Percentiles rank a stretch among this genome's conserved stretches.
Conservation (phyloP, 1,140 invertebrate genomes). For the Brachionus sp. region DNA sequence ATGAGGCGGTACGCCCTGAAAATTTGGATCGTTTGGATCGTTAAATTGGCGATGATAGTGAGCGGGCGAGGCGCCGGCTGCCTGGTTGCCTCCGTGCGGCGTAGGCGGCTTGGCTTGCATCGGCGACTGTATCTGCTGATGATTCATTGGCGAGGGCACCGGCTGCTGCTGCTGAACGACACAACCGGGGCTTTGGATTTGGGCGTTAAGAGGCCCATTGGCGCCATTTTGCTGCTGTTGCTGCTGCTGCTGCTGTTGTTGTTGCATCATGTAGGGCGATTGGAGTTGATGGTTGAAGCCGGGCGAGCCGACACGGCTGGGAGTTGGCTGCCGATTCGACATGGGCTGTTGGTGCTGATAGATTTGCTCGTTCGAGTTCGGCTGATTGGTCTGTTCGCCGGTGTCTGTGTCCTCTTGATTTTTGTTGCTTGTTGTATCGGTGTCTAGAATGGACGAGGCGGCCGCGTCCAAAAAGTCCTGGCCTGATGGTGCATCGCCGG, state of each 20-base stretch:
- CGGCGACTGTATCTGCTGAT: background rate
- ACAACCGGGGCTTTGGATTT: background rate
- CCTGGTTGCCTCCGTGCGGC: background rate
- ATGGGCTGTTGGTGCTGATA: background rate
- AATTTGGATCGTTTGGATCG: background rate
- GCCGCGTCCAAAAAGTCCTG: background rate
- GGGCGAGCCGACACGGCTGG: background rate
- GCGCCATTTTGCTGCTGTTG: too few relatives aligned
- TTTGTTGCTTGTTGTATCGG: background rate
- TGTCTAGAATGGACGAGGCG: background rate
- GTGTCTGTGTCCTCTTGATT: background rate
- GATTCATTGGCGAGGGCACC: background rate
- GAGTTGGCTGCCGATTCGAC: background rate
- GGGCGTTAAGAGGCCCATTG: background rate
- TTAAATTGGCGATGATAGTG: background rate
- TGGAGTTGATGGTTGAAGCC: background rate
- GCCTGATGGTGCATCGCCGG: background rate
- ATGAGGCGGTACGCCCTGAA: background rate
- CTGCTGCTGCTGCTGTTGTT: background rate
- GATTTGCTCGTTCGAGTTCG: constrained; percentile 2
- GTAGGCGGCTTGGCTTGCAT: background rate
- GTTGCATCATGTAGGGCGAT: background rate
- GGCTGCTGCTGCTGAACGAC: background rate
- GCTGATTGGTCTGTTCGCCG: background rate
- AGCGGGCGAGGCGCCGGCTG: background rate